A percentile compares a stretch with the other conserved stretches of the same genome.
Evolutionary conservation across 2,113 vertebrate genomes (phyloP).

Genomic region (Brachyhypopomus gauderio): DNA sequence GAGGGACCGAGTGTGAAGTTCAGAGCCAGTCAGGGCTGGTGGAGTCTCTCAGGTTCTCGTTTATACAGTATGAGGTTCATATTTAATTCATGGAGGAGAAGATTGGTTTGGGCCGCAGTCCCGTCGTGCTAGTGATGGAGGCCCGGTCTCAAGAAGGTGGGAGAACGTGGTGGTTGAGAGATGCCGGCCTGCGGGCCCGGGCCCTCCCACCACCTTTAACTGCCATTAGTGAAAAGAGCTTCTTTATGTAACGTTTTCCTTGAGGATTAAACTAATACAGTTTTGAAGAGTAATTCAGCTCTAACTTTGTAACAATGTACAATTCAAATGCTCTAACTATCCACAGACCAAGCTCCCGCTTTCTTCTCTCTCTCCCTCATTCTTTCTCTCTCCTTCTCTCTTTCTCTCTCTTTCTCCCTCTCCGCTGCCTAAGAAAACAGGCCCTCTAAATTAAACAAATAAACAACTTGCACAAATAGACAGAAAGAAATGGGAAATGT

Average conservation of each 20-base stretch:
- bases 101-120: conserved; percentile 45
- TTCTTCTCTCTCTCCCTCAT: background rate
- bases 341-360: background rate
- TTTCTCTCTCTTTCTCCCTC: background rate
- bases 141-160: background rate
- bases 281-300: no score
- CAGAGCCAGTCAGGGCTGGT: conserved; percentile 23
- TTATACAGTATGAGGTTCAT: conserved; percentile 51
- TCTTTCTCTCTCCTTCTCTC: no score
- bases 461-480: conserved; percentile 12
- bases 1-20: background rate
- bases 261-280: no score
- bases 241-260: no score
- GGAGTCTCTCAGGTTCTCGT: conserved; percentile 45
- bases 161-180: background rate
- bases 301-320: no score
- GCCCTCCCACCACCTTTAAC: no score
- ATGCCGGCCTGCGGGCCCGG: no score
- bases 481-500: conserved; percentile 2
- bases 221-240: no score
- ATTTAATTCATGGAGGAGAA: conserved; percentile 51
- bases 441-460: background rate
- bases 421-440: conserved; percentile 6
- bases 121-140: conserved; percentile 14
- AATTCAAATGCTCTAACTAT: no score